A percentile compares a stretch with the other conserved stretches of the same genome.
phyloP scores from a whole-genome alignment of 2,888 invertebrate genomes.

The Alentia gelatinosa region DNA sequence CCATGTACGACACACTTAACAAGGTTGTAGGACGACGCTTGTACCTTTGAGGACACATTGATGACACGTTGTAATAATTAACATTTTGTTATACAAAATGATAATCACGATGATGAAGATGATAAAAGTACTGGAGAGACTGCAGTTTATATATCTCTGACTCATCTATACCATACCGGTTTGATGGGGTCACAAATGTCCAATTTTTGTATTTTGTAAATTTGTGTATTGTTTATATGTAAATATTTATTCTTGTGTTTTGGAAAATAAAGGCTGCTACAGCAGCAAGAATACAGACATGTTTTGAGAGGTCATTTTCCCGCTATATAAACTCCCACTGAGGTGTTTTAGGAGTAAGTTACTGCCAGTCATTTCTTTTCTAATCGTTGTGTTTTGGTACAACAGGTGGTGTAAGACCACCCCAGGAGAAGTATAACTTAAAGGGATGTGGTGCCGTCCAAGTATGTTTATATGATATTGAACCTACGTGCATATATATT shows the following conservation, averaged over 20 bases:
- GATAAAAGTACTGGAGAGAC: background rate
- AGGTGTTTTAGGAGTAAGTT: too few species aligned
- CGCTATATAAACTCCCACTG: too few species aligned
- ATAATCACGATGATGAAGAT: background rate
- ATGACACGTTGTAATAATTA: background rate
- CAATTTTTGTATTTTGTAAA: constrained; percentile 45
- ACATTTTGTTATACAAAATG: constrained; percentile 30
- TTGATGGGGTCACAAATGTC: constrained; percentile 35
- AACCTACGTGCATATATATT: too few species aligned
- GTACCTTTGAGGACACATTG: background rate
- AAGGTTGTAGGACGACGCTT: background rate
- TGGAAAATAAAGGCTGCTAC: constrained; percentile 27
- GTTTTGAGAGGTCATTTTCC: too few species aligned
- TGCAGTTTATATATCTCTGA: constrained; percentile 36
- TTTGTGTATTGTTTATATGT: constrained; percentile 47
- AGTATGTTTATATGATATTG: too few species aligned
- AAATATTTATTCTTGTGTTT: constrained; percentile 47
- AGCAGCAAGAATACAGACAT: background rate
- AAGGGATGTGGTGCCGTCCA: too few species aligned
- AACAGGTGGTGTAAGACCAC: too few species aligned
- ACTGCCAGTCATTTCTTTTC: too few species aligned
- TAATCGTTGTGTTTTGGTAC: too few species aligned
- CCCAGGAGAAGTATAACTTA: too few species aligned
- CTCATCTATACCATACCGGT: background rate
- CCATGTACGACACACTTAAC: background rate